A percentile compares a stretch with the other conserved stretches of the same genome.
These are phyloP conservation scores for Flabesymbios commensalis DNA, from an alignment of 2,888 invertebrate species.

Conservation along the genomic window DNA sequence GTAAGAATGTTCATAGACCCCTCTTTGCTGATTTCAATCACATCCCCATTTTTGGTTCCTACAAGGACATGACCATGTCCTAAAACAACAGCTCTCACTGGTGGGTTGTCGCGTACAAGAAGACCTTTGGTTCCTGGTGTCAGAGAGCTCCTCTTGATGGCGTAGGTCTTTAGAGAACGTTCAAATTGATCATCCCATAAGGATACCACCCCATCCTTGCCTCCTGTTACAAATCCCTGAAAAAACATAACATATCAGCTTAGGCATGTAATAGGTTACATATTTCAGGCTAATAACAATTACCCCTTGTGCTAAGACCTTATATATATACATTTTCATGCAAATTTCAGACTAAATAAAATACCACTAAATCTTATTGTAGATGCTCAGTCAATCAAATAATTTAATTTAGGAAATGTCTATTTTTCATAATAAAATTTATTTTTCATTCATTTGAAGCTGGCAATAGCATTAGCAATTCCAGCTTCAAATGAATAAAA, in stretches of 20 bases:
- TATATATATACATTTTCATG: no score
- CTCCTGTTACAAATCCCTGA: conserved; percentile 62
- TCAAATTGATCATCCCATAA: conserved; percentile 62
- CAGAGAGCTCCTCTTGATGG: conserved; percentile 52
- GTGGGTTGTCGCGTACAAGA: conserved; percentile 51
- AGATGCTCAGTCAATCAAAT: no score
- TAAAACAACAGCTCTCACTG: conserved; percentile 57
- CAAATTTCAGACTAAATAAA: no score
- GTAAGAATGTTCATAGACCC: conserved; percentile 56
- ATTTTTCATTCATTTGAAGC: no score
- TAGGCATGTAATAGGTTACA: no score
- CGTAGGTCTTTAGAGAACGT: conserved; percentile 58
- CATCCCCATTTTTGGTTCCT: conserved; percentile 61
- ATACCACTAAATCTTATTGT: no score
- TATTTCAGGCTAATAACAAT: no score
- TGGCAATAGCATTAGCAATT: no score
- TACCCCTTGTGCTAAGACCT: no score
- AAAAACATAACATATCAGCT: neutral
- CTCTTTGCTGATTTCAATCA: conserved; percentile 59
- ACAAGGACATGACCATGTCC: conserved; percentile 61
- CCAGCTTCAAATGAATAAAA: no score
- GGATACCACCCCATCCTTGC: conserved; percentile 62
- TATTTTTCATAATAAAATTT: no score
- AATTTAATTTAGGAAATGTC: no score
- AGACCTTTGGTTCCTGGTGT: conserved; percentile 46